phyloP scores from a whole-genome alignment of 2,888 invertebrate species.

The Marasmarcha lunaedactyla region DNA sequence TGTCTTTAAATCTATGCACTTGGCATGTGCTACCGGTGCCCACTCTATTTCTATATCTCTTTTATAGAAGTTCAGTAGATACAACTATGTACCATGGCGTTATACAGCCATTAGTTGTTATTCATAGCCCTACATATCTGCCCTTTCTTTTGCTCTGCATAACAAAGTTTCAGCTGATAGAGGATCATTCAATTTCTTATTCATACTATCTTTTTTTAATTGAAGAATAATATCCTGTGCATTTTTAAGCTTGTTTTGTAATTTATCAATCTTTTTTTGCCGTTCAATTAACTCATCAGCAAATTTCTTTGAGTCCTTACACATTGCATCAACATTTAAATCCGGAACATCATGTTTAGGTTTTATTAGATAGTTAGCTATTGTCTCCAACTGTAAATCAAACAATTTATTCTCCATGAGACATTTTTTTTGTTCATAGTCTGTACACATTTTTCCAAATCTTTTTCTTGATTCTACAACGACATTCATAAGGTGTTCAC shows the following conservation, averaged over 20 bases:
- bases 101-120: too few relatives aligned
- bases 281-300: constrained; percentile 27
- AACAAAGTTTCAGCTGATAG: constrained; percentile 34
- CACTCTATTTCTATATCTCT: too few relatives aligned
- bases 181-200: constrained; percentile 29
- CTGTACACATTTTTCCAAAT: constrained; percentile 43
- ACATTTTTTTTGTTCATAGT: constrained; percentile 40
- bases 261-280: constrained; percentile 25
- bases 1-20: too few relatives aligned
- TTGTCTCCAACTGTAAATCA: constrained; percentile 37
- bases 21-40: too few relatives aligned
- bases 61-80: too few relatives aligned
- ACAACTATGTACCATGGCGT: too few relatives aligned
- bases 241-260: constrained; percentile 23
- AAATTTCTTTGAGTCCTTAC: constrained; percentile 36
- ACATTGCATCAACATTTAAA: constrained; percentile 22
- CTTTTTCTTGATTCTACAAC: constrained; percentile 58
- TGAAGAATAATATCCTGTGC: constrained; percentile 36
- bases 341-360: constrained; percentile 27
- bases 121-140: too few relatives aligned
- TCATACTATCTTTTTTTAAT: constrained; percentile 32
- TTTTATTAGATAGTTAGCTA: constrained; percentile 35
- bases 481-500: constrained; percentile 50
- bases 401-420: constrained; percentile 43
- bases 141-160: constrained; percentile 29